phyloP scores from a whole-genome alignment of 2,797 vertebrate genomes.

The Bovichtus variegatus region DNA sequence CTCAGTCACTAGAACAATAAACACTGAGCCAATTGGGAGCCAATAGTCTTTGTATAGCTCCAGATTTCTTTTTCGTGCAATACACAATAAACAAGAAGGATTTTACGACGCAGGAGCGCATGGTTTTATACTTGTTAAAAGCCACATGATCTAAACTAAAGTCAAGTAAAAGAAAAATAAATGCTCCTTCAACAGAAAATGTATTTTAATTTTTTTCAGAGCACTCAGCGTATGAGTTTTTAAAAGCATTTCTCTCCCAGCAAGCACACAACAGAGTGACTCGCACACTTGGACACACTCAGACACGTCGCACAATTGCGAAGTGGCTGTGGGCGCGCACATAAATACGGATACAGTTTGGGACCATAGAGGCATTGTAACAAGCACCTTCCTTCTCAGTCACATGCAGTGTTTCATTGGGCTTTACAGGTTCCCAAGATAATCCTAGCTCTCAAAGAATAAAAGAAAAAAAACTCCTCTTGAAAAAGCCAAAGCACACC shows the following conservation, averaged over 20 bases:
- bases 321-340: neutral
- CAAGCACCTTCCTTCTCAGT: neutral
- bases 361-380: neutral
- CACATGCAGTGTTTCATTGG: neutral
- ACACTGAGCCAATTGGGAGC: neutral
- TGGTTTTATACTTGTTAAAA: slow-evolving; percentile 39
- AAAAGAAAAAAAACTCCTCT: neutral
- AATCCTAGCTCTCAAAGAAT: neutral
- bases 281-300: slow-evolving; percentile 2
- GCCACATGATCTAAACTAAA: slow-evolving; percentile 17
- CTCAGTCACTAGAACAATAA: neutral
- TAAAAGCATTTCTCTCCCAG: slow-evolving; percentile 26
- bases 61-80: neutral
- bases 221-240: slow-evolving; percentile 16
- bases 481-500: neutral
- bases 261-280: neutral
- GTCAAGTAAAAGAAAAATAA: slow-evolving; percentile 45
- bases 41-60: slow-evolving; percentile 26
- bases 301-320: neutral
- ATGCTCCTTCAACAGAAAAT: slow-evolving; percentile 20
- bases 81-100: neutral
- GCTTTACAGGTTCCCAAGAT: neutral
- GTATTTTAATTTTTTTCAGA: slow-evolving; percentile 42
- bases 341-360: slow-evolving; percentile 12
- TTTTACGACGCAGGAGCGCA: slow-evolving; percentile 22